Percentiles rank a stretch among this genome's conserved stretches.
phyloP scores from a whole-genome alignment of 2,797 vertebrate species.

The Saxicola maurus region DNA sequence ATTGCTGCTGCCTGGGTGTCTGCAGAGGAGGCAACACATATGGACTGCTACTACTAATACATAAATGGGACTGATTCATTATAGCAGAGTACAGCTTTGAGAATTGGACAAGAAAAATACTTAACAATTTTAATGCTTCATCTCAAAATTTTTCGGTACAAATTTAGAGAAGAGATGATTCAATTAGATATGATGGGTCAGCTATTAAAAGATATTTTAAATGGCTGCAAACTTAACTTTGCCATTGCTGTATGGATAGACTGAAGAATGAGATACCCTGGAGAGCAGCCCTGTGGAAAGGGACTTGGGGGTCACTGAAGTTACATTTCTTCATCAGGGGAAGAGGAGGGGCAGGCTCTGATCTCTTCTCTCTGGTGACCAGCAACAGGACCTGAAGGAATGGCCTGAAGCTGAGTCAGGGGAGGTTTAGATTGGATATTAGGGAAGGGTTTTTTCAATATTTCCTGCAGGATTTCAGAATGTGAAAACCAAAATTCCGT shows the following conservation, averaged over 20 bases:
- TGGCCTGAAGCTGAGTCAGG: background rate
- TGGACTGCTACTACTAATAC: background rate
- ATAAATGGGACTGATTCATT: background rate
- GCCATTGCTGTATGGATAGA: background rate
- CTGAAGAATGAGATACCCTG: background rate
- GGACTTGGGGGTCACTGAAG: background rate
- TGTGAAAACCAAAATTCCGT: background rate
- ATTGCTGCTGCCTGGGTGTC: background rate
- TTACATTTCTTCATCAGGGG: background rate
- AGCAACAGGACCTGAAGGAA: background rate
- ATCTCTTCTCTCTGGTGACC: background rate
- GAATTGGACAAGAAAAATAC: background rate
- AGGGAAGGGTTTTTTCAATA: background rate
- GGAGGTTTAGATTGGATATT: background rate
- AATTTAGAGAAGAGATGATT: background rate
- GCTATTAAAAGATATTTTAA: background rate
- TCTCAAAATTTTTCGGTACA: background rate
- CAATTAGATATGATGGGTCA: background rate
- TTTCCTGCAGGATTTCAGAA: background rate
- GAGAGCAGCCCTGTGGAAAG: background rate
- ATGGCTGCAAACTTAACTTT: background rate
- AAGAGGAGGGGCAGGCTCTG: background rate
- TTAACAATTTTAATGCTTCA: background rate
- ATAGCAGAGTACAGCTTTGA: background rate
- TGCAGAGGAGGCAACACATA: background rate